These are phyloP conservation scores for Hoplodrina blanda DNA, from an alignment of 2,888 invertebrate species.

Conservation along the genomic window DNA sequence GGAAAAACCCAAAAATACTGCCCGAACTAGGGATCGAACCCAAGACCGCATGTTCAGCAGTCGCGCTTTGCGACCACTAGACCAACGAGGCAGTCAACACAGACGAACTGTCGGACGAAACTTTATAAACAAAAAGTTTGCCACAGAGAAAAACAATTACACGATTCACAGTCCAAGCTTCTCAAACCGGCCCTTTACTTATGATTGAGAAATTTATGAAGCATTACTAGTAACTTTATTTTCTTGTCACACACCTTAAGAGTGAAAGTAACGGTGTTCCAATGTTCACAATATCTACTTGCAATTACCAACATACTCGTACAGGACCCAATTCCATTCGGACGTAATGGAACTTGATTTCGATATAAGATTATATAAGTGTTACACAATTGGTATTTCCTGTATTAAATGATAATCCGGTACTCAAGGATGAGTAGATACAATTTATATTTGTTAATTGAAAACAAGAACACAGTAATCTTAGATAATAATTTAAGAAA, in stretches of 20 bases:
- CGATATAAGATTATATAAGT: constrained; percentile 56
- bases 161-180: neutral
- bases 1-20: no score
- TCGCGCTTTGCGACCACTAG: no score
- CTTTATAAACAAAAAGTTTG: neutral
- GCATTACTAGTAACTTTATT: constrained; percentile 62
- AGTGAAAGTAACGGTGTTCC: constrained; percentile 80
- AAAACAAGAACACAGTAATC: constrained; percentile 5
- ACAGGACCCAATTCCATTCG: constrained; percentile 72
- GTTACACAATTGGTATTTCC: constrained; percentile 60
- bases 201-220: constrained; percentile 44
- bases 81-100: no score
- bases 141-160: neutral
- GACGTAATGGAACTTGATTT: constrained; percentile 66
- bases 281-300: constrained; percentile 68
- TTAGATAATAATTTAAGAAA: constrained; percentile 12
- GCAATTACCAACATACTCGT: constrained; percentile 63
- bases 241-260: constrained; percentile 65
- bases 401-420: constrained; percentile 51
- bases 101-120: no score
- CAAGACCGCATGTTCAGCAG: no score
- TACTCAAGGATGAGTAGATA: constrained; percentile 44
- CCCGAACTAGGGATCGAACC: no score
- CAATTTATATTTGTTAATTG: constrained; percentile 30
- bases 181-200: constrained; percentile 32